These are phyloP conservation scores for Sapajus apella DNA, from an alignment of 2,113 vertebrate genomes.

Conservation along the genomic window DNA sequence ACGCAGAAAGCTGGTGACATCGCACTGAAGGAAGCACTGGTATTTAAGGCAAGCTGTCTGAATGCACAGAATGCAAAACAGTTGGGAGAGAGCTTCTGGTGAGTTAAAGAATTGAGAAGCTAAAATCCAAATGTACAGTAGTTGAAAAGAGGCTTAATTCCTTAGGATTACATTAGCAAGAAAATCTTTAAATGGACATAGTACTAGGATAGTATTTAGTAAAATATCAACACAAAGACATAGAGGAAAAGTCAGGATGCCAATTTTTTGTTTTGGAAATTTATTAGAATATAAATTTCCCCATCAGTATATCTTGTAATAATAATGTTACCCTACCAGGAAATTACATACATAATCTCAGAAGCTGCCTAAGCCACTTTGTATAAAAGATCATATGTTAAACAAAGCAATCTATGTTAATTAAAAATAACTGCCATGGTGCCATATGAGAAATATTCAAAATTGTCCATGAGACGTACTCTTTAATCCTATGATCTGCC, in stretches of 20 bases:
- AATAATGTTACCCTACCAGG: not conserved
- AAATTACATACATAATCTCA: not conserved
- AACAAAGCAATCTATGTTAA: accelerated
- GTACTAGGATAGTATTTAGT: not conserved
- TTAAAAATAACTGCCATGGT: not conserved
- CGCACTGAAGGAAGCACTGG: accelerated
- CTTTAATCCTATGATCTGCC: not conserved
- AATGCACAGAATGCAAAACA: not conserved
- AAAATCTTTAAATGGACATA: not conserved
- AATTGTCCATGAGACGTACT: constrained; percentile 62
- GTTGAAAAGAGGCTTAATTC: not conserved
- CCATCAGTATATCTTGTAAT: not conserved
- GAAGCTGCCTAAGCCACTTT: not conserved
- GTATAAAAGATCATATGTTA: too few relatives aligned
- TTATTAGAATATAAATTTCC: accelerated
- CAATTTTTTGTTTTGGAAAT: not conserved
- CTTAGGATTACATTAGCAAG: not conserved
- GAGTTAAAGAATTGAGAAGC: not conserved
- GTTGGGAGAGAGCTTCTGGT: not conserved
- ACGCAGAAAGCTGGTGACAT: accelerated
- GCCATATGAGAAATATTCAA: not conserved
- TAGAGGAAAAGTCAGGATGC: accelerated
- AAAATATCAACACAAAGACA: not conserved
- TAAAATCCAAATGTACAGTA: not conserved
- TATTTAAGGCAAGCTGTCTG: too few relatives aligned